Conservation (phyloP, 2,888 invertebrate genomes). For the Eudasyphora cyanicolor region DNA sequence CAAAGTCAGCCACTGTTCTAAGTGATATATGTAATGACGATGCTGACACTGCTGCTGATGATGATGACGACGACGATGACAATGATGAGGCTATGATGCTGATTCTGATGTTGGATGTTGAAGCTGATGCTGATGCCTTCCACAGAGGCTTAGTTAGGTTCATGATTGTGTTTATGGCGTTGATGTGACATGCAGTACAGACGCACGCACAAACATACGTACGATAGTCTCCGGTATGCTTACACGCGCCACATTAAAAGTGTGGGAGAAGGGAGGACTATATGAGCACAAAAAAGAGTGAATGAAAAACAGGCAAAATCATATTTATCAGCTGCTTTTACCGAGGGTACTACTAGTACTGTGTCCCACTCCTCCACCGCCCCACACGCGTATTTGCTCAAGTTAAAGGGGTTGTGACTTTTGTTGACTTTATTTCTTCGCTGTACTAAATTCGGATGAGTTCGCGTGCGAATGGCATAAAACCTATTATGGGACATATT, state of each 20-base stretch:
- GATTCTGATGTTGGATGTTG: conserved; percentile 16
- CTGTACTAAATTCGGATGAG: conserved; percentile 43
- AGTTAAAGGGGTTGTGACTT: conserved; percentile 63
- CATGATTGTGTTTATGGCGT: conserved; percentile 62
- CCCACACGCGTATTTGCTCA: conserved; percentile 14
- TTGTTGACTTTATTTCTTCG: conserved; percentile 43
- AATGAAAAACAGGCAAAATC: conserved; percentile 15
- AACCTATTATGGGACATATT: conserved; percentile 75
- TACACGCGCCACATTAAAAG: conserved; percentile 1
- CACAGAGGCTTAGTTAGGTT: conserved; percentile 57
- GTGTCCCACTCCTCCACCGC: too few species aligned
- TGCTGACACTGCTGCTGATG: conserved; percentile 53
- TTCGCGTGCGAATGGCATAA: conserved; percentile 76
- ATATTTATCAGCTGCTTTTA: conserved; percentile 54
- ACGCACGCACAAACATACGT: not conserved
- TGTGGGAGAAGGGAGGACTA: conserved; percentile 4
- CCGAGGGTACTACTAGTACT: too few species aligned
- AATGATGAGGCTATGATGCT: conserved; percentile 10
- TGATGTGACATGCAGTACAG: conserved; percentile 58
- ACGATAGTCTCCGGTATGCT: too few species aligned
- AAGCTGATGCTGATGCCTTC: conserved; percentile 21
- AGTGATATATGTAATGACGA: conserved; percentile 17
- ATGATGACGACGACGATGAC: conserved; percentile 4
- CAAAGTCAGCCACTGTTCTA: not conserved
- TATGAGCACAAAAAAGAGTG: conserved; percentile 1